Base-by-base conservation (phyloP, 1,140 invertebrate genomes). In the Brachionus sp. region DNA sequence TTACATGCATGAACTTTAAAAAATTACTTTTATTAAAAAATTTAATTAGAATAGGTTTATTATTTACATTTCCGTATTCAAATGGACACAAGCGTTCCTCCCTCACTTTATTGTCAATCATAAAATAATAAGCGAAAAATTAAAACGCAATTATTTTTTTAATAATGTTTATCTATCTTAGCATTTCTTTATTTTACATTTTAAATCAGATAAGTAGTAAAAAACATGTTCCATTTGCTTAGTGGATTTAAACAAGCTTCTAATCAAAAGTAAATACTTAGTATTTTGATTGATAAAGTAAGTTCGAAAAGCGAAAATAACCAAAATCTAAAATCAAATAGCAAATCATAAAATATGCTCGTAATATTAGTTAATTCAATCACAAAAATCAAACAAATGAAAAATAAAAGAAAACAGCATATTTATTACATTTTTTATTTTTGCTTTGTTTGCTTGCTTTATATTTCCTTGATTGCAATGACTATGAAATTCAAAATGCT, bases 291-390 rank as follows among this genome's bases (percentile, higher is more conserved):
- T 70, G 13, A 70, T 42, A 70, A 39, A 42, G 16, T 19, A 70
- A 70, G 37, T 66, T 57, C 19, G 19, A 57, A 23, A 57, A 23
- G 5, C 10, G 19, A 70, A 70, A 70, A 37, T 70, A 70, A 37
- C 66, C 66, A 70, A 68, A 68, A 68, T 1, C 44, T 50, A 33
- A 68, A 68, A 33, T 35, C n/a, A 68, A 70, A 37, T 16, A 39
- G 64, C 64, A 42, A 70, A 70, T 23, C 66, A 70, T 70, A 70
- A 70, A 70, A 70, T 39, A 70, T 70, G 66, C 66, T 19, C 37
- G 35, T 3, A 70, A 70, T 70, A 70, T 70, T 33, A 70, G 66
- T 16, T 19, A 70, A 70, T 37, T 70, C 66, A 19, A 70, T 39
- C 66, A 70, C 66, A 70, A 70, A 70, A 70, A 70, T 37, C 66